Evolutionary conservation across 2,113 vertebrate genomes (phyloP), one percentile per base, ranked within the genome.

Genomic region (Perccottus glenii): DNA sequence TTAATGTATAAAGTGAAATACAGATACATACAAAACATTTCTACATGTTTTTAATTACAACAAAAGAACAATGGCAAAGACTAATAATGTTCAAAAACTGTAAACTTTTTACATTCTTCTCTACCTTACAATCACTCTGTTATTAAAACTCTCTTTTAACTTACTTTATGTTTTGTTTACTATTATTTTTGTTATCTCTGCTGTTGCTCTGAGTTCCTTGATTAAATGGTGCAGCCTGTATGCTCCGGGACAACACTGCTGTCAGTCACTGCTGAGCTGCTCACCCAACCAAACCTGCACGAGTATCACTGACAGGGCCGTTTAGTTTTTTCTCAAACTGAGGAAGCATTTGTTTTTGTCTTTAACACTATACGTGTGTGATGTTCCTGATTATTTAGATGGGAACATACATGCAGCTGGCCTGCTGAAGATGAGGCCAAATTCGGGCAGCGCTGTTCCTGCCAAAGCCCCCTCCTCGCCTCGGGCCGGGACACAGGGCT

Each of bases 381-480:
- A 27, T 4, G 27, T 68, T 35, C 33, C 11, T 75, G 69, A 73
- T 68, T 63, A 27, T 50, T 45, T 65, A 70, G 70, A 11, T n/a
- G 60, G 51, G 65, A 59, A 68, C 51, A 19, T 66, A 57, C 59
- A 74, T 69, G 81, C 86, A 88, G 84, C 85, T 87, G 85, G 48
- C 52, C 57, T 16, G 59, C 59, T 66, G 47, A 46, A 71, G 61
- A 82, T 50, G 53, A 70, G 52, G 83, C 82, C 84, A 85, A 83
- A 82, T 53, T 43, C 71, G 73, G 71, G 67, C 73, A 68, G 67
- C 11, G 49, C 73, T 36, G 45, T 3, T 60, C 64, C 51, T 86
- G 85, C 87, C 84, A 87, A 86, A 60, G 44, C 53, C 38, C 49
- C 59, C 42, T 33, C 47, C 32, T 35, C 43, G 6, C 46, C 45